Conservation (phyloP, 2,113 vertebrate genomes). For the Sigmodon hispidus region DNA sequence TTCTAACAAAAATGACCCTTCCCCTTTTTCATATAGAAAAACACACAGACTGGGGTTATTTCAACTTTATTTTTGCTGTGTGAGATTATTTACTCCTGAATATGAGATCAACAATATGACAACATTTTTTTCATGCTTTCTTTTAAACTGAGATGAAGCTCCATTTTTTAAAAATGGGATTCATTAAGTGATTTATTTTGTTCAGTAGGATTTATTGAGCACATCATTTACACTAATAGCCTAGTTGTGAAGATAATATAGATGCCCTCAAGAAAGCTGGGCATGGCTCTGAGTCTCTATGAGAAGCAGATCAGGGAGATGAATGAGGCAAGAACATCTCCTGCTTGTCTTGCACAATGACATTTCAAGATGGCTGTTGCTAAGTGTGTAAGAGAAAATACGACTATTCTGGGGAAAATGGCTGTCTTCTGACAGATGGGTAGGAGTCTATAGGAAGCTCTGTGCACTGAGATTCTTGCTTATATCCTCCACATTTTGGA, state of each 20-base stretch:
- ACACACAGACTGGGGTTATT: neutral
- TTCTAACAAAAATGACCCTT: neutral
- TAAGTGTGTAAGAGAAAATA: neutral
- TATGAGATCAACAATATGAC: neutral
- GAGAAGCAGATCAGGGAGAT: neutral
- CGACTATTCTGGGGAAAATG: neutral
- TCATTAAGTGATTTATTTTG: neutral
- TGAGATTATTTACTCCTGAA: neutral
- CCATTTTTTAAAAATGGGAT: neutral
- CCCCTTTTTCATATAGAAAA: neutral
- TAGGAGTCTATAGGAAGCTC: neutral
- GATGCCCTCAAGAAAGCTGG: neutral
- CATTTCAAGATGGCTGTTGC: neutral
- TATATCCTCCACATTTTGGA: neutral
- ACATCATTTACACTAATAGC: neutral
- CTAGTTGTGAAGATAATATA: neutral
- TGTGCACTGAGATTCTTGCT: neutral
- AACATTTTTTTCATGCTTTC: neutral
- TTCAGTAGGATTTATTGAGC: neutral
- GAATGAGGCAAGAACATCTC: neutral
- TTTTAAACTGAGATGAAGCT: neutral
- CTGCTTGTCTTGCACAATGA: neutral
- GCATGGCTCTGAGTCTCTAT: neutral
- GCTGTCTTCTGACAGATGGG: neutral
- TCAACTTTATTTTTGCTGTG: slow-evolving; percentile 25